Percentiles rank a stretch among this genome's conserved stretches.
phyloP scores from a whole-genome alignment of 2,888 invertebrate species.

The Cyaniris semiargus region DNA sequence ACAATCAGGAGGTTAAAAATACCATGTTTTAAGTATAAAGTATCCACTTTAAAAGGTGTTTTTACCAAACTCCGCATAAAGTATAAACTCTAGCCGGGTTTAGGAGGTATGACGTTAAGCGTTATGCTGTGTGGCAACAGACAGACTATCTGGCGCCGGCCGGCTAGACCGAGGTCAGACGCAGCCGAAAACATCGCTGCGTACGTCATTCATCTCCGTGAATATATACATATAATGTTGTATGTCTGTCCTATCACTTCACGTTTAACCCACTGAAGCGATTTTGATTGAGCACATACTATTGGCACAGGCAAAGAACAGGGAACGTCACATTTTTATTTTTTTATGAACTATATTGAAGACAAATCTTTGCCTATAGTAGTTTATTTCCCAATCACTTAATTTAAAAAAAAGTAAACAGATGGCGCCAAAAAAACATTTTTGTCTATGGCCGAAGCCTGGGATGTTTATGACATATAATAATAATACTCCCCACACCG shows the following conservation, averaged over 20 bases:
- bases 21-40: neutral
- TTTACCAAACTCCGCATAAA: neutral
- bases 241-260: neutral
- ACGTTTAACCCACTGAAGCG: neutral
- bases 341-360: too few species aligned
- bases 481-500: too few species aligned
- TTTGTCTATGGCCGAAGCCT: too few species aligned
- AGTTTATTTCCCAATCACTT: too few species aligned
- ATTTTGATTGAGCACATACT: too few species aligned
- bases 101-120: neutral
- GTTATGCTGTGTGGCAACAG: slow-evolving; percentile 34
- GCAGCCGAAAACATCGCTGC: slow-evolving; percentile 35
- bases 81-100: neutral
- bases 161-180: slow-evolving; percentile 65
- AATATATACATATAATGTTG: neutral
- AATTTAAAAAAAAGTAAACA: too few species aligned
- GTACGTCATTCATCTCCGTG: slow-evolving; percentile 31
- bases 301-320: too few species aligned
- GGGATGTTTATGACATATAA: too few species aligned
- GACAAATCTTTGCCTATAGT: too few species aligned
- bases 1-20: too few species aligned
- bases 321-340: too few species aligned
- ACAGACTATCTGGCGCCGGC: slow-evolving; percentile 56
- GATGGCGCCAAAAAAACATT: too few species aligned
- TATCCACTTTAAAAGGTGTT: neutral